These are phyloP conservation scores for Harpalus rubripes DNA, from an alignment of 2,888 invertebrate species.

Conservation along the genomic window DNA sequence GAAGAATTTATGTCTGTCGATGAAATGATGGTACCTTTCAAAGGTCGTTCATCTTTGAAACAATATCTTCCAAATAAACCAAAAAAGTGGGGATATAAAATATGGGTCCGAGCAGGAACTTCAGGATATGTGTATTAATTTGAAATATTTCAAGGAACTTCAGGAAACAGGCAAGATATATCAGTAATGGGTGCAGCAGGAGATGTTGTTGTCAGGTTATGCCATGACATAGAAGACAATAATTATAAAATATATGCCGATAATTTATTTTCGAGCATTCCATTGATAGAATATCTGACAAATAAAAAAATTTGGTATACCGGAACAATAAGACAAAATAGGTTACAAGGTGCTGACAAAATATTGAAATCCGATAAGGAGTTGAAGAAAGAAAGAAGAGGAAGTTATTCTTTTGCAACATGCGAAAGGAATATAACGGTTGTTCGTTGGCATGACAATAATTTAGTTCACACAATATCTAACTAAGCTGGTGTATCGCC, in stretches of 20 bases:
- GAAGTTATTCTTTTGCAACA: neutral
- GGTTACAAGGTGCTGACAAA: neutral
- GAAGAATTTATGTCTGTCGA: constrained; percentile 13
- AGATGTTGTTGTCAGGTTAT: constrained; percentile 53
- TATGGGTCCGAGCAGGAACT: constrained; percentile 63
- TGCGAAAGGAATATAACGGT: neutral
- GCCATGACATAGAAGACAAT: constrained; percentile 42
- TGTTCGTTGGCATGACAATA: neutral
- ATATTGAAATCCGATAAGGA: neutral
- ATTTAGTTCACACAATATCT: neutral
- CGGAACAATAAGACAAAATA: neutral
- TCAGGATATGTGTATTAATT: constrained; percentile 64
- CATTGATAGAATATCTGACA: neutral
- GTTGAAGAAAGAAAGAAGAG: neutral
- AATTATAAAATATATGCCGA: constrained; percentile 17
- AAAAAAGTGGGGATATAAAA: constrained; percentile 67
- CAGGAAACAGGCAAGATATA: neutral
- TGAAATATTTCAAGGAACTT: constrained; percentile 64
- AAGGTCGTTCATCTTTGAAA: constrained; percentile 25
- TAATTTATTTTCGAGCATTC: constrained; percentile 19
- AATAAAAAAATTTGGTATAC: neutral
- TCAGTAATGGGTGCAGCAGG: neutral
- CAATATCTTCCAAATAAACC: constrained; percentile 59
- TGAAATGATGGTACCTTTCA: constrained; percentile 45
- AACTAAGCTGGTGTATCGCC: neutral